Evolutionary conservation across 2,113 vertebrate species (phyloP).

Genomic region (Salvator merianae): DNA sequence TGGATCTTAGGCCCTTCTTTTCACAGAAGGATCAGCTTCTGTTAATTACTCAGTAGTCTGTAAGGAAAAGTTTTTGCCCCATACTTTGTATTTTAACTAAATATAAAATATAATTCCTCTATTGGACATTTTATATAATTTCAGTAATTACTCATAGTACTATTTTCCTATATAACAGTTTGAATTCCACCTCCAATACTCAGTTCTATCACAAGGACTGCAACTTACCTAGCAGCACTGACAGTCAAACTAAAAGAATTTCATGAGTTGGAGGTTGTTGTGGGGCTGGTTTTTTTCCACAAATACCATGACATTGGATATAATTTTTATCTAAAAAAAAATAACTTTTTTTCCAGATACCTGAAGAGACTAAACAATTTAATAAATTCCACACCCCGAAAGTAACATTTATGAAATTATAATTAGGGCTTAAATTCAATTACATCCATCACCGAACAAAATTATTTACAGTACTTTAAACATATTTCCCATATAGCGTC

Average conservation of each 20-base stretch:
- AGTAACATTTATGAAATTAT: neutral
- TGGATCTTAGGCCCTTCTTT: too few relatives aligned
- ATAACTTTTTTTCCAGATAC: neutral
- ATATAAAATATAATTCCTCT: neutral
- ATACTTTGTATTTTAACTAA: neutral
- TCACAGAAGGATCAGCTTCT: too few relatives aligned
- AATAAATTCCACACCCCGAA: neutral
- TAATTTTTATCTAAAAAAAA: neutral
- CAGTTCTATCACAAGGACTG: neutral
- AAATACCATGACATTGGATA: neutral
- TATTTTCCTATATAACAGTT: neutral
- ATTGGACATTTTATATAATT: neutral
- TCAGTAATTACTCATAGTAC: neutral
- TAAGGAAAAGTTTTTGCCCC: neutral
- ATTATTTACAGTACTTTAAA: neutral
- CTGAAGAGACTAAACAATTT: neutral
- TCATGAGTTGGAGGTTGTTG: neutral
- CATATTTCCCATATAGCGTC: neutral
- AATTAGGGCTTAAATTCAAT: neutral
- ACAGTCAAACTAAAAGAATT: neutral
- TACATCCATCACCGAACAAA: too few relatives aligned
- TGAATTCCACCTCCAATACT: neutral
- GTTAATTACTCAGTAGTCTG: neutral
- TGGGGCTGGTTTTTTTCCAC: neutral
- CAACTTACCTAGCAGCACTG: neutral